Percentiles rank a stretch among this genome's conserved stretches.
phyloP scores from a whole-genome alignment of 2,797 vertebrate genomes.

The Liparis tanakae region DNA sequence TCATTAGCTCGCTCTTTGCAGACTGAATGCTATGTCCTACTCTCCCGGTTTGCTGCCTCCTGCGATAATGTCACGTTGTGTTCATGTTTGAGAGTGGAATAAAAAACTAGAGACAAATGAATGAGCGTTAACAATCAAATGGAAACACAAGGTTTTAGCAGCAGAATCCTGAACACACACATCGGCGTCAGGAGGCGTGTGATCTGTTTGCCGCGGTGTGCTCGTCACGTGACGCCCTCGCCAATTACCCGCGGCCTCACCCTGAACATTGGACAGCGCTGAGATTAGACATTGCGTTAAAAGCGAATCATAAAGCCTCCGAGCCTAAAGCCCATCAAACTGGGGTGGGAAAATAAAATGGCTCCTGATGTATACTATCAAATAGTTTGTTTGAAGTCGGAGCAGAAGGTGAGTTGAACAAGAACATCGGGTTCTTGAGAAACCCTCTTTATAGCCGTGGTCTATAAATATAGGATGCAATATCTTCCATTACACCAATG shows the following conservation, averaged over 20 bases:
- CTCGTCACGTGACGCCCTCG: conserved; percentile 58
- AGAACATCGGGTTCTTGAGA: neutral
- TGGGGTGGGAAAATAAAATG: conserved; percentile 7
- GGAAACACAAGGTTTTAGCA: conserved; percentile 22
- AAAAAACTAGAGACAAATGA: neutral
- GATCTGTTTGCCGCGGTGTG: conserved; percentile 24
- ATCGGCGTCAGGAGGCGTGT: neutral
- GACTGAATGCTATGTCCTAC: neutral
- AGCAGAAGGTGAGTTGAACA: neutral
- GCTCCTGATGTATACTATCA: neutral
- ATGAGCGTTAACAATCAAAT: conserved; percentile 19
- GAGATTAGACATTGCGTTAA: conserved; percentile 64
- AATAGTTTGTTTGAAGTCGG: neutral
- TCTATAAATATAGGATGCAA: neutral
- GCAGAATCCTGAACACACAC: conserved; percentile 27
- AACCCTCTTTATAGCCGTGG: neutral
- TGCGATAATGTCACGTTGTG: conserved; percentile 3
- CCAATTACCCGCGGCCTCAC: conserved; percentile 48
- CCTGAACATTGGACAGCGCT: conserved; percentile 77
- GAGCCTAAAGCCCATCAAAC: conserved; percentile 31
- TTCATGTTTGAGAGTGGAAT: neutral
- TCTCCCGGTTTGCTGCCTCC: neutral
- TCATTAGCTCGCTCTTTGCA: neutral
- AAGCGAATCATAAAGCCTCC: conserved; percentile 61
- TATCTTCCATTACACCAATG: conserved; percentile 7